Evolutionary conservation across 2,113 vertebrate species (phyloP).

Genomic region (Abramis brama): DNA sequence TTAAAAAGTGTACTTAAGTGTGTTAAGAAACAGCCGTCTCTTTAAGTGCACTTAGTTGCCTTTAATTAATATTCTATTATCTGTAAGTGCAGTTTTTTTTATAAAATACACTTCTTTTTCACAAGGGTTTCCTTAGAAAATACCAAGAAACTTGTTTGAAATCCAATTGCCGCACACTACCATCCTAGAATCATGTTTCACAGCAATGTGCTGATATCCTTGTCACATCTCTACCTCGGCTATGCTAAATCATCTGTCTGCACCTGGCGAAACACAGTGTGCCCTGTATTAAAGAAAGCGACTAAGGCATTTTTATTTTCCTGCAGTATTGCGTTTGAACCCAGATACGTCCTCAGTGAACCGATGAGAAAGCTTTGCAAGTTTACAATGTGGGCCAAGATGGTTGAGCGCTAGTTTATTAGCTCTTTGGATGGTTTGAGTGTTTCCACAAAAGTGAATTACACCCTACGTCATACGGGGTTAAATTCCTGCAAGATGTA

Average conservation of each 20-base stretch:
- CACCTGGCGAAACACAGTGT: conserved; percentile 25
- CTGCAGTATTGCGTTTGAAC: not conserved
- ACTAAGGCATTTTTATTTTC: conserved; percentile 33
- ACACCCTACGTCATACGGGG: not conserved
- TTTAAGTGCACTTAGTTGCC: too few relatives aligned
- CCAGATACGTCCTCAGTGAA: not conserved
- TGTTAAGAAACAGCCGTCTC: too few relatives aligned
- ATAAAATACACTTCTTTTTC: too few relatives aligned
- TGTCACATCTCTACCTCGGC: not conserved
- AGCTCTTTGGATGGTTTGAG: not conserved
- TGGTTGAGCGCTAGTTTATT: conserved; percentile 22
- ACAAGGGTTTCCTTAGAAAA: not conserved
- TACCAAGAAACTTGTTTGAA: not conserved
- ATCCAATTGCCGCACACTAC: not conserved
- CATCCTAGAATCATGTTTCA: not conserved
- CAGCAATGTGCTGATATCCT: not conserved
- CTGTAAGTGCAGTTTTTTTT: too few relatives aligned
- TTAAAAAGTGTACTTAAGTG: too few relatives aligned
- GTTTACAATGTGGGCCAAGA: not conserved
- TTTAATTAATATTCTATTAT: too few relatives aligned
- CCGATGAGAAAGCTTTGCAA: not conserved
- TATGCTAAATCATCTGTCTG: not conserved
- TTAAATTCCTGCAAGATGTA: not conserved
- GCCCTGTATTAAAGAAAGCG: not conserved
- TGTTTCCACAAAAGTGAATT: conserved; percentile 29